Conservation (phyloP, 35 echinoderm and acorn worm genomes). For the Strongylocentrotus purpuratus region DNA sequence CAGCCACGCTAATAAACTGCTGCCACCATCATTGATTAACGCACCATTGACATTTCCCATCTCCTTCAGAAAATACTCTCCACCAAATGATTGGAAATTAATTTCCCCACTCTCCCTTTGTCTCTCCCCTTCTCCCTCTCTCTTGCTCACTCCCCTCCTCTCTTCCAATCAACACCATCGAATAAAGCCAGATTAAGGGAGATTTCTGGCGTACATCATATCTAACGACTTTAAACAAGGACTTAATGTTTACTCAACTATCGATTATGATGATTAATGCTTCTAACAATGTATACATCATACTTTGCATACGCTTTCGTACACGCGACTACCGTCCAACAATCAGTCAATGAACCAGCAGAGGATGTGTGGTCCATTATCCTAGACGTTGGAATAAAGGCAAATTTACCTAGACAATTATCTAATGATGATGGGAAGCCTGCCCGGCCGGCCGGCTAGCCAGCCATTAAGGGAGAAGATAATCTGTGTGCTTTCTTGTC, state of each 20-base stretch:
- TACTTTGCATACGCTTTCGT: not conserved
- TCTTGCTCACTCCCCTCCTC: not conserved
- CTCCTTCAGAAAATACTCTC: constrained; percentile 3
- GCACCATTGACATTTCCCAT: constrained; percentile 43
- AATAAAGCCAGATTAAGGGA: not conserved
- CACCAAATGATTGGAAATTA: constrained; percentile 37
- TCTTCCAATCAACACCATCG: not conserved
- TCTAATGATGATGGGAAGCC: not conserved
- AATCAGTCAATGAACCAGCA: constrained; percentile 13
- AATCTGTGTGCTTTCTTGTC: constrained; percentile 1
- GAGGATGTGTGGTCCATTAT: not conserved
- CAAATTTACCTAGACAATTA: constrained; percentile 19
- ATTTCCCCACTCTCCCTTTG: constrained; percentile 1
- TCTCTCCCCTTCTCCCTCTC: not conserved
- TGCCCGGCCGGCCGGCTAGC: not conserved
- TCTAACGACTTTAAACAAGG: not conserved
- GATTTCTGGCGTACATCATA: not conserved
- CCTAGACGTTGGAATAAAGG: not conserved
- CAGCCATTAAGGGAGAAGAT: not conserved
- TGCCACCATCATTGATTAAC: constrained; percentile 43
- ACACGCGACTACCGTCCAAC: not conserved
- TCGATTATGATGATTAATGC: constrained; percentile 21
- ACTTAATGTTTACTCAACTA: not conserved
- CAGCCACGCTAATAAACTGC: constrained; percentile 23
- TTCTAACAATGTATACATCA: not conserved